Base-by-base conservation (phyloP, 2,888 invertebrate genomes). In the Molanna angustata region DNA sequence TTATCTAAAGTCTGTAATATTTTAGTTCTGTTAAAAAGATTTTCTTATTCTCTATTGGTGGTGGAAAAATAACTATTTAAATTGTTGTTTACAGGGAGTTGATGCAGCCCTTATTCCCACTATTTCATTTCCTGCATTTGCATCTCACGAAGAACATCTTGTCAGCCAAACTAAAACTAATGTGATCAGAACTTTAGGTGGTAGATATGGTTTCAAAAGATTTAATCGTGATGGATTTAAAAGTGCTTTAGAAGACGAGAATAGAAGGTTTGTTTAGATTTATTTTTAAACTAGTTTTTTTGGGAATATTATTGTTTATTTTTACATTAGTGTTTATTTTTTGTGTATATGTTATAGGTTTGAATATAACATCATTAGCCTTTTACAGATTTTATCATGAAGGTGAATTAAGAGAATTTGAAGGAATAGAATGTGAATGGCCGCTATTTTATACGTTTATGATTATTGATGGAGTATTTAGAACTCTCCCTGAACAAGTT, bases 371-470 rank as follows among this genome's bases (percentile, higher is more conserved):
- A n/a, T n/a, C n/a, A n/a, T n/a, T n/a, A n/a, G n/a, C 35, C 6
- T 6, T 20, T 50, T 47, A 32, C 43, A 80, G 85, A 61, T 93
- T 88, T 72, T 98, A 97, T 68, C 80, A 86, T 61, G 85, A 88
- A 64, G 94, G 94, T 13, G 96, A 98, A 74, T 84, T 96, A 2
- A 95, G 94, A 71, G 88, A 93, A 65, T 99, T 96, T 73, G 96
- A 98, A 66, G 90, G 90, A 37, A 82, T 98, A 11, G 99, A 99
- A 74, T 93, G 94, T 60, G 97, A 99, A 69, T 99, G 98, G 96
- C 99, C 99, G 0, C 71, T 99, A 44, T 97, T 99, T 71, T 94
- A 90, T 66, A 88, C 95, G 37, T 90, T 89, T 69, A 90, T 99
- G 87, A 90, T 97, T 42, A 94, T 99, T 61, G 97, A 99, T 69